Percentiles rank a stretch among this genome's conserved stretches.
These are phyloP conservation scores for Xestia c-nigrum DNA, from an alignment of 2,888 invertebrate genomes.

Conservation along the genomic window DNA sequence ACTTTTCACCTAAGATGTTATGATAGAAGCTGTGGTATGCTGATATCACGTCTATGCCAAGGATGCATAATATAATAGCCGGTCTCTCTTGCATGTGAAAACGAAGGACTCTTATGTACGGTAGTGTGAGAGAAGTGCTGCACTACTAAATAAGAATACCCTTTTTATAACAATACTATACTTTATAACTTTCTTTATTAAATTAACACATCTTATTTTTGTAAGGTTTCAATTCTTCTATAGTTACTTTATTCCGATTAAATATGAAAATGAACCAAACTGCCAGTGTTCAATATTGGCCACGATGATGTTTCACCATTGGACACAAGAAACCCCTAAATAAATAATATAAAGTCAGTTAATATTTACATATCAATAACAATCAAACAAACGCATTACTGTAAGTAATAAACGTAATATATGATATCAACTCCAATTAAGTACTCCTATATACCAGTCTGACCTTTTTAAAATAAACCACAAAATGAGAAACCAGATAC, in stretches of 20 bases:
- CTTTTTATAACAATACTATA: too few species aligned
- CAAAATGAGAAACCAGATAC: slow-evolving; percentile 23
- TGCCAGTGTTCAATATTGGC: too few species aligned
- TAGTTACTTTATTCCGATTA: too few species aligned
- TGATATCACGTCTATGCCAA: neutral
- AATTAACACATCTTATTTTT: too few species aligned
- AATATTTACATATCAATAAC: neutral
- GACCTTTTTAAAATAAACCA: slow-evolving; percentile 18
- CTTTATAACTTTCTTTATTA: too few species aligned
- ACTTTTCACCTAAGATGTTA: neutral
- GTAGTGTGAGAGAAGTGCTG: too few species aligned
- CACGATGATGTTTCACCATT: too few species aligned
- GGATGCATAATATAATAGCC: neutral
- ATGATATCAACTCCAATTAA: neutral
- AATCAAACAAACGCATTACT: neutral
- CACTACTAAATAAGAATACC: too few species aligned
- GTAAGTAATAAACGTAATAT: neutral
- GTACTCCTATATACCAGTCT: neutral
- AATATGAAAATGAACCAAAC: too few species aligned
- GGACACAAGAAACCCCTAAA: too few species aligned
- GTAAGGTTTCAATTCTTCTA: too few species aligned
- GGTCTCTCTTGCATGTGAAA: neutral
- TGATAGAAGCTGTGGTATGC: neutral
- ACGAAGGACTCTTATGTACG: neutral
- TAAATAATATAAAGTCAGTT: too few species aligned